A percentile compares a stretch with the other conserved stretches of the same genome.
Evolutionary conservation across 2,797 vertebrate genomes (phyloP).

Genomic region (Micromesistius poutassou): DNA sequence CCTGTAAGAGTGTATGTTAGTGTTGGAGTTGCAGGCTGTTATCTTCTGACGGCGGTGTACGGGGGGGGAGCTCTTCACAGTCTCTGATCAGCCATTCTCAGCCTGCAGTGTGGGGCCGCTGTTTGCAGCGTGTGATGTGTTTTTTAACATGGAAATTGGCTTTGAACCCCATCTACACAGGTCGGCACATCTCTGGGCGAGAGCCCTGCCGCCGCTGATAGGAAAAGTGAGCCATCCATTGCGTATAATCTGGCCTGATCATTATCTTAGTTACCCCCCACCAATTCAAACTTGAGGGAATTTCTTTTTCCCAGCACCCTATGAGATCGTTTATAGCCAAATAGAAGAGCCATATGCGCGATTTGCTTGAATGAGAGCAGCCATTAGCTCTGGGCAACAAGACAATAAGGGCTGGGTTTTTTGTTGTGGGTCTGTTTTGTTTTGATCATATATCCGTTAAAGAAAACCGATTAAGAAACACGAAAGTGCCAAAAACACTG

Average conservation of each 20-base stretch:
- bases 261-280: constrained; percentile 78
- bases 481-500: constrained; percentile 3
- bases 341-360: constrained; percentile 43
- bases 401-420: neutral
- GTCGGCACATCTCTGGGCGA: constrained; percentile 78
- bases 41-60: neutral
- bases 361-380: constrained; percentile 47
- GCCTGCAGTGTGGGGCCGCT: constrained; percentile 56
- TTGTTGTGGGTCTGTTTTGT: neutral
- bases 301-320: constrained; percentile 49
- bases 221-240: constrained; percentile 81
- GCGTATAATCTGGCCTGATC: constrained; percentile 80
- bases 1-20: neutral
- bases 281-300: constrained; percentile 71
- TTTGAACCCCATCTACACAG: constrained; percentile 84
- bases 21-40: neutral
- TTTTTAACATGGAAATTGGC: constrained; percentile 87
- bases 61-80: constrained; percentile 42
- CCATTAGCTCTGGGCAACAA: constrained; percentile 34
- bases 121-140: constrained; percentile 64
- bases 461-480: neutral
- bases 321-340: constrained; percentile 59
- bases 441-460: neutral
- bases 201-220: constrained; percentile 74
- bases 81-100: constrained; percentile 68